Evolutionary conservation across 2,113 vertebrate species (phyloP).

Genomic region (Platanista minor): DNA sequence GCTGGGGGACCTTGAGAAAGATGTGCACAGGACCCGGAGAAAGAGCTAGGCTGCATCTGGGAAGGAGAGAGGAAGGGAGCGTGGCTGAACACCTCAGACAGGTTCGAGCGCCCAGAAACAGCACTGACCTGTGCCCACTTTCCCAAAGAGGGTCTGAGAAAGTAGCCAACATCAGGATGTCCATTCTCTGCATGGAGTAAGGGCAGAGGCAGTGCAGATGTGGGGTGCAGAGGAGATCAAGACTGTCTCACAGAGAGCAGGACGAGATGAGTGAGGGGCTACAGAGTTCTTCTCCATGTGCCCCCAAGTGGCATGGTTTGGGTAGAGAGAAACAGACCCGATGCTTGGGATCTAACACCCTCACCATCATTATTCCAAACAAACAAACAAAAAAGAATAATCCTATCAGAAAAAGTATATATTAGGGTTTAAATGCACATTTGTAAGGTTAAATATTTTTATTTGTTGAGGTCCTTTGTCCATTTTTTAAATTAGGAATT

Average conservation of each 20-base stretch:
- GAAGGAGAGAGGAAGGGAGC: neutral
- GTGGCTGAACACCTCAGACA: neutral
- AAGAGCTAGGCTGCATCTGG: neutral
- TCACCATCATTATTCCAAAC: neutral
- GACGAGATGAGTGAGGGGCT: fast-evolving
- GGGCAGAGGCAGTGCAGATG: neutral
- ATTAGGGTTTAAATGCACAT: neutral
- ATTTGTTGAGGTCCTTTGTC: neutral
- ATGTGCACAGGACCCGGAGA: neutral
- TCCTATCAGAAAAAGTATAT: neutral
- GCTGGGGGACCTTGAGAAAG: neutral
- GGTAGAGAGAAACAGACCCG: neutral
- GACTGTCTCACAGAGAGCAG: neutral
- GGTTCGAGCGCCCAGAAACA: neutral
- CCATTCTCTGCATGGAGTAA: neutral
- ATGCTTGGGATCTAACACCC: fast-evolving
- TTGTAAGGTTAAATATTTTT: neutral
- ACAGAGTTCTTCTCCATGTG: neutral
- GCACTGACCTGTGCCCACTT: neutral
- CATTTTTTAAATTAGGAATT: neutral
- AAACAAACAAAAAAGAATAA: neutral
- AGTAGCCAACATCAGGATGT: neutral
- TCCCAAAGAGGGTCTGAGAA: neutral
- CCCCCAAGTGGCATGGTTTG: neutral
- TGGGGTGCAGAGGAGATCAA: too few relatives aligned